Evolutionary conservation across 64 coral and sea anemone species (phyloP), one percentile per base, ranked within the genome.

Genomic region (Cladopsammia gracilis): DNA sequence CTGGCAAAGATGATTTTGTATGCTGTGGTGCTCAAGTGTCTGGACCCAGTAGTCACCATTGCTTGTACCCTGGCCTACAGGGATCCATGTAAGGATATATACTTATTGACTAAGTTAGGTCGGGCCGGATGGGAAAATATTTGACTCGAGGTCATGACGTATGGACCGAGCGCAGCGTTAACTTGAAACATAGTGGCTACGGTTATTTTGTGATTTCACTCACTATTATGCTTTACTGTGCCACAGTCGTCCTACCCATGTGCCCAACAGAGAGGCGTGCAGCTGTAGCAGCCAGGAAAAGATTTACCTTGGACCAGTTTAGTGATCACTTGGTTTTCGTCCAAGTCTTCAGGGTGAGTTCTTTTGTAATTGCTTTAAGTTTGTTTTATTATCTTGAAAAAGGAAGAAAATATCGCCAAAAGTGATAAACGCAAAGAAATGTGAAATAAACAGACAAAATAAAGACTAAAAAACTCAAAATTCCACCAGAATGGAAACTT

Each of bases 1-100:
- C 76, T 99, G 59, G 98, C 91, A 14, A 99, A 99, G 91, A 99
- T 99, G 97, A 96, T 99, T 1, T 59, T 99, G 43, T 99, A 96
- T 52, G 88, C 94, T 0, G 94, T 99, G 12, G 91, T 99, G 14
- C 88, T 99, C 16, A 99, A 99, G 81, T 99, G 97, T 72, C 74
- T 99, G 14, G 97, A 99, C 76, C 97, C 97, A 25, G 84, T 99
- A 14, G 86, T 99, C 16, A 96, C 85, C 2, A 70, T 99, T 48
- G 94, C 91, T 43, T 96, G 98, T 94, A 94, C 98, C 10, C 62
- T 99, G 49, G 98, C 98, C 0, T 99, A 99, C 42, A 85, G 94
- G 60, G 98, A 99, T 82, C 98, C 98, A 52, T 99, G 98, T 99
- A 58, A 99, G 98, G 51, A 74, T 18, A 51, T 2, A 6, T 48